A percentile compares a stretch with the other conserved stretches of the same genome.
These are phyloP conservation scores for Artibeus jamaicensis DNA, from an alignment of 2,797 vertebrate genomes.

Conservation along the genomic window DNA sequence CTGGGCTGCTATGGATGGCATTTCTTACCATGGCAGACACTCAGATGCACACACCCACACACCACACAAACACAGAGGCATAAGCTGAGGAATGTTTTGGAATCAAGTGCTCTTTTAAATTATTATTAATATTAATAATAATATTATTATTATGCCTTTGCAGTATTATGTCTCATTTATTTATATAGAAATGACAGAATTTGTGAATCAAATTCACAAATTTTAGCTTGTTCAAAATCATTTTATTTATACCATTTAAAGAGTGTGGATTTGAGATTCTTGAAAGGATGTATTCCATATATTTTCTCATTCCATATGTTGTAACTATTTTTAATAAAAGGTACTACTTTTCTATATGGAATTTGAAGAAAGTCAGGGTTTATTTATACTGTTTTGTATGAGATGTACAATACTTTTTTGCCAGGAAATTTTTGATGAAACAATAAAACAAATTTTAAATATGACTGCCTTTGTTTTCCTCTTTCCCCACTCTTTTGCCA, in stretches of 20 bases:
- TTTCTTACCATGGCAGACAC: slow-evolving; percentile 79
- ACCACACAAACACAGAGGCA: neutral
- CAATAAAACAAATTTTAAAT: slow-evolving; percentile 85
- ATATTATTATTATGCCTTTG: slow-evolving; percentile 45
- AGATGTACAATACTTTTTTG: slow-evolving; percentile 85
- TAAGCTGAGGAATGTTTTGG: slow-evolving; percentile 45
- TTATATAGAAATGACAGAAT: slow-evolving; percentile 75
- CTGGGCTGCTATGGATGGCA: slow-evolving; percentile 80
- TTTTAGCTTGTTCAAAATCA: slow-evolving; percentile 67
- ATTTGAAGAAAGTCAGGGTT: slow-evolving; percentile 78
- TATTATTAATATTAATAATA: neutral
- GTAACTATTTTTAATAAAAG: slow-evolving; percentile 80
- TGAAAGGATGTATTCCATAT: slow-evolving; percentile 78
- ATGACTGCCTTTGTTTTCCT: slow-evolving; percentile 76
- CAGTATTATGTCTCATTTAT: slow-evolving; percentile 81
- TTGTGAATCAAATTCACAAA: slow-evolving; percentile 73
- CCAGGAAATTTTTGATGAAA: slow-evolving; percentile 80
- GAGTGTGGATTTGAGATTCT: slow-evolving; percentile 56
- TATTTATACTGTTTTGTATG: slow-evolving; percentile 87
- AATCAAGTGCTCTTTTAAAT: slow-evolving; percentile 61
- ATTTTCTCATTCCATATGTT: slow-evolving; percentile 80
- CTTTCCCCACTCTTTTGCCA: neutral
- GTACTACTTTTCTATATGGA: slow-evolving; percentile 84
- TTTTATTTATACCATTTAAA: slow-evolving; percentile 84
- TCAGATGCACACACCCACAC: slow-evolving; percentile 71